phyloP scores from a whole-genome alignment of 2,797 vertebrate species.

The Gila robusta region DNA sequence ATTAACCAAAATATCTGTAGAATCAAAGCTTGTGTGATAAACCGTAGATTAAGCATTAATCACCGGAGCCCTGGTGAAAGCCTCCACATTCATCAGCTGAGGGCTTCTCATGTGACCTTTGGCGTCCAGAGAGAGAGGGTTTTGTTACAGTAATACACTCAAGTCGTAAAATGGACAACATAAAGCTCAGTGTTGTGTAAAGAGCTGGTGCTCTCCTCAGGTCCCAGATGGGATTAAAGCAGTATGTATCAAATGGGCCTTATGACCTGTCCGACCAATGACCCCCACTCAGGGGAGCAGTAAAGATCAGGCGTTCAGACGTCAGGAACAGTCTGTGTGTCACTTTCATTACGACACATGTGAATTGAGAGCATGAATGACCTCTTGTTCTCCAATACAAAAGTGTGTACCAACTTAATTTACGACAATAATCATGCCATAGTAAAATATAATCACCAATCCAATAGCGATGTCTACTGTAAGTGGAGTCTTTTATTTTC shows the following conservation, averaged over 20 bases:
- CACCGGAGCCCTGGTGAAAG: background rate
- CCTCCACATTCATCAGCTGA: background rate
- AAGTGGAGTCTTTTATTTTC: background rate
- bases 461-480: background rate
- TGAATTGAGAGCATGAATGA: conserved; percentile 61
- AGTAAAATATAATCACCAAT: conserved; percentile 11
- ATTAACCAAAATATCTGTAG: background rate
- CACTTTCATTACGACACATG: conserved; percentile 67
- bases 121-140: conserved; percentile 60
- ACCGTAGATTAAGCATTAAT: background rate
- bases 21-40: conserved; percentile 16
- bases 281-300: conserved; percentile 72
- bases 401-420: background rate
- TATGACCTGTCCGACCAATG: conserved; percentile 73
- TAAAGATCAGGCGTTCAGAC: conserved; percentile 47
- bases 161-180: conserved; percentile 65
- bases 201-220: conserved; percentile 48
- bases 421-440: background rate
- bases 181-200: conserved; percentile 54
- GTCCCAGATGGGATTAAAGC: conserved; percentile 66
- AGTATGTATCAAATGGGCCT: conserved; percentile 68
- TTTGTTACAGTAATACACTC: conserved; percentile 65
- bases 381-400: conserved; percentile 57
- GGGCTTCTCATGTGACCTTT: conserved; percentile 50
- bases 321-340: conserved; percentile 66